These are phyloP conservation scores for Drosophila asahinai DNA, from an alignment of 1,140 invertebrate genomes.

Conservation along the genomic window DNA sequence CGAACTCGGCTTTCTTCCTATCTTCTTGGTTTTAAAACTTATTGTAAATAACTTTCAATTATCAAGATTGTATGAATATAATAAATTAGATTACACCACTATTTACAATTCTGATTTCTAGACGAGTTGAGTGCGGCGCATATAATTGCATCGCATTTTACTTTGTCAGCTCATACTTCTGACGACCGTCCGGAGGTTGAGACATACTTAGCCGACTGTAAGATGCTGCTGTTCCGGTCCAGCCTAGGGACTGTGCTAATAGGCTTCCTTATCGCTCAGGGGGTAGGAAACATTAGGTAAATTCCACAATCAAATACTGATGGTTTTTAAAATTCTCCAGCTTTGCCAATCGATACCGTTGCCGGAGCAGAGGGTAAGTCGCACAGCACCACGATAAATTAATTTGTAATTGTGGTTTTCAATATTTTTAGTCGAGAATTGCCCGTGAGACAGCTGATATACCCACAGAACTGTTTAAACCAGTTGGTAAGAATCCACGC, in stretches of 20 bases:
- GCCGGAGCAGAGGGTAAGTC: slow-evolving; percentile 32
- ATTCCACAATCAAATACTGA: neutral
- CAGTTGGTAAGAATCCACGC: slow-evolving; percentile 1
- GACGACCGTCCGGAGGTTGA: slow-evolving; percentile 28
- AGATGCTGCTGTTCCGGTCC: slow-evolving; percentile 8
- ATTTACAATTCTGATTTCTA: too few species aligned
- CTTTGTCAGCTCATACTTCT: slow-evolving; percentile 34
- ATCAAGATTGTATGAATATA: too few species aligned
- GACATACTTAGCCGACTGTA: slow-evolving; percentile 21
- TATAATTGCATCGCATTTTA: slow-evolving; percentile 38
- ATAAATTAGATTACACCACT: too few species aligned
- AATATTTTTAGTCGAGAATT: slow-evolving; percentile 26
- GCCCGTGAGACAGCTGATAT: slow-evolving; percentile 47
- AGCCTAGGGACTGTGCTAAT: slow-evolving; percentile 5
- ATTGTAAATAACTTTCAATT: too few species aligned
- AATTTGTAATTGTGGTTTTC: neutral
- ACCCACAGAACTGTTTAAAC: slow-evolving; percentile 57
- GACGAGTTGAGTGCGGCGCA: neutral
- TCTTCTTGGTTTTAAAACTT: too few species aligned
- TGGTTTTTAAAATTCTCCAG: slow-evolving; percentile 13
- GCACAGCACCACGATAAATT: too few species aligned
- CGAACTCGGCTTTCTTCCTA: too few species aligned
- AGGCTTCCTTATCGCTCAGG: slow-evolving; percentile 14
- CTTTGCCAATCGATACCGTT: slow-evolving; percentile 9
- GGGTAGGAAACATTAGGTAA: slow-evolving; percentile 25